Conservation (phyloP, 2,797 vertebrate species). For the Platalea minor region DNA sequence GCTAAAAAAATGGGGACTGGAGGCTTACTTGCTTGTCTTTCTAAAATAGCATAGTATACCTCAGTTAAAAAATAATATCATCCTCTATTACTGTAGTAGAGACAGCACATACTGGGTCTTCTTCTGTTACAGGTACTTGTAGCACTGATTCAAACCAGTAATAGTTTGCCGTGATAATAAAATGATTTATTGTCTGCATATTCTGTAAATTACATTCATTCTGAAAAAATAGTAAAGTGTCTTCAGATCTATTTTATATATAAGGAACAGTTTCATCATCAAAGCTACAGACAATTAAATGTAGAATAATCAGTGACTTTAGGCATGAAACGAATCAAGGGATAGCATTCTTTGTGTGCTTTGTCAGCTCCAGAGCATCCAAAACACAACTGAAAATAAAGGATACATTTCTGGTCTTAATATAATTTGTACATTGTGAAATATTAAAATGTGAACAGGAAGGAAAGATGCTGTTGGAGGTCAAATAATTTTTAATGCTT, state of each 20-base stretch:
- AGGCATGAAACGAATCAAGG: slow-evolving; percentile 34
- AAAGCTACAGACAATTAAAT: slow-evolving; percentile 55
- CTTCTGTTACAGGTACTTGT: background rate
- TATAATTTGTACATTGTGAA: background rate
- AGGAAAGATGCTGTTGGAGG: background rate
- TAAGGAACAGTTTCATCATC: slow-evolving; percentile 52
- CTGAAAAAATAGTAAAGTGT: slow-evolving; percentile 75
- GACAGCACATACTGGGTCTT: background rate
- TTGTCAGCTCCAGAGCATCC: background rate
- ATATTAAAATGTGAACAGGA: background rate
- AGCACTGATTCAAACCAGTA: slow-evolving; percentile 44
- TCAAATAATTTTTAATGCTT: background rate
- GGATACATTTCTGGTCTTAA: background rate
- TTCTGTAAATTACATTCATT: slow-evolving; percentile 74
- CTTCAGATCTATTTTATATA: slow-evolving; percentile 57
- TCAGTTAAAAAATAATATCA: background rate
- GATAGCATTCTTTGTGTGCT: background rate
- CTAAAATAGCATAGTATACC: background rate
- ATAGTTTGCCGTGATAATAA: slow-evolving; percentile 72
- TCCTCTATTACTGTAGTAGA: background rate
- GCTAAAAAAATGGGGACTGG: background rate
- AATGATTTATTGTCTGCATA: slow-evolving; percentile 77
- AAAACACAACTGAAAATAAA: slow-evolving; percentile 27
- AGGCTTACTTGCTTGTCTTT: background rate
- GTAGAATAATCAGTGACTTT: slow-evolving; percentile 27